These are phyloP conservation scores for Eucera pruinosa DNA, from an alignment of 2,888 invertebrate species.

Conservation along the genomic window DNA sequence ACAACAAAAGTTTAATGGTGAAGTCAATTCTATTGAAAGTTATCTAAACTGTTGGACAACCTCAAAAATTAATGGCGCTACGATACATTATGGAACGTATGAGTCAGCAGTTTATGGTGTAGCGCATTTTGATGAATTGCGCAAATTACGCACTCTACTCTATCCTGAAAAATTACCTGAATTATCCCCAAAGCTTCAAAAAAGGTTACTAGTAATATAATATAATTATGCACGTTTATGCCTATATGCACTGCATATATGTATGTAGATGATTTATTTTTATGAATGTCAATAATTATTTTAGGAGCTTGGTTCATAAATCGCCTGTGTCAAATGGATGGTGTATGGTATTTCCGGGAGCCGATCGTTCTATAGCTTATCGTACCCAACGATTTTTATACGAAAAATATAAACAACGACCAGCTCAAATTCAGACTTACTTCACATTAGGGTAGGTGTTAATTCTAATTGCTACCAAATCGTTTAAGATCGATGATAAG, in stretches of 20 bases:
- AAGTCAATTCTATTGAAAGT: slow-evolving; percentile 91
- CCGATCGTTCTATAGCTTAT: slow-evolving; percentile 93
- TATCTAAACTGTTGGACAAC: slow-evolving; percentile 86
- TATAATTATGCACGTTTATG: not conserved
- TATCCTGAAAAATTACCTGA: slow-evolving; percentile 88
- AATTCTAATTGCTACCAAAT: not conserved
- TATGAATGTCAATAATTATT: slow-evolving; percentile 5
- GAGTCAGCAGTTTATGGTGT: slow-evolving; percentile 93
- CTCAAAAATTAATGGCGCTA: slow-evolving; percentile 80
- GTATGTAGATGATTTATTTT: too few relatives aligned
- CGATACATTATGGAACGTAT: slow-evolving; percentile 94
- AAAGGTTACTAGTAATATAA: slow-evolving; percentile 83
- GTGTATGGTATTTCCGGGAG: slow-evolving; percentile 92
- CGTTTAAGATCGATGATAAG: not conserved
- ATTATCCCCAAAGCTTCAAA: slow-evolving; percentile 87
- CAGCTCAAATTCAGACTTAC: slow-evolving; percentile 92
- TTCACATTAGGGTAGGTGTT: slow-evolving; percentile 84
- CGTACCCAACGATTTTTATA: slow-evolving; percentile 92
- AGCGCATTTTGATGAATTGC: slow-evolving; percentile 88
- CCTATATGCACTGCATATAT: too few relatives aligned
- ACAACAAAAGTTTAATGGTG: slow-evolving; percentile 91
- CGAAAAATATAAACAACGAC: slow-evolving; percentile 88
- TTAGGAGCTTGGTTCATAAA: slow-evolving; percentile 84
- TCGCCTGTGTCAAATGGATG: slow-evolving; percentile 85
- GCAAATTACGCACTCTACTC: slow-evolving; percentile 88